A percentile compares a stretch with the other conserved stretches of the same genome.
phyloP scores from a whole-genome alignment of 1,140 invertebrate species.

The Muscidifurax raptorellus region DNA sequence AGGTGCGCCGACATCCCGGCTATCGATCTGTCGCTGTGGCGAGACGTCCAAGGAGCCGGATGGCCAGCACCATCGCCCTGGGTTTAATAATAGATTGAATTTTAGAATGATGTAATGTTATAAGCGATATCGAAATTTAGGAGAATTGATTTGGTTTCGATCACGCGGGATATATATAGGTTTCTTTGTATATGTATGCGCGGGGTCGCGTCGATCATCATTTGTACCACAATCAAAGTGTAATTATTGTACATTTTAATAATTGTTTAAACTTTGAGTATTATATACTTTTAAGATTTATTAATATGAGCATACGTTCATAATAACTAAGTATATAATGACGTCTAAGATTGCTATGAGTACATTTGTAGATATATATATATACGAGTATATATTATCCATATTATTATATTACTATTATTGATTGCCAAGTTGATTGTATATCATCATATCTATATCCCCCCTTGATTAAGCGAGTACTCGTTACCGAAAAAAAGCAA shows the following conservation, averaged over 20 bases:
- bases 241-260: slow-evolving; percentile 53
- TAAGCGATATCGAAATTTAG: slow-evolving; percentile 12
- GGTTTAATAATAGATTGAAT: not conserved
- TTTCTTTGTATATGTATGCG: not conserved
- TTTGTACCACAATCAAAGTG: slow-evolving; percentile 37
- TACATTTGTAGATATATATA: slow-evolving; percentile 40
- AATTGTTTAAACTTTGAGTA: slow-evolving; percentile 39
- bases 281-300: slow-evolving; percentile 18
- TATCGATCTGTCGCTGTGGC: slow-evolving; percentile 81
- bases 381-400: not conserved
- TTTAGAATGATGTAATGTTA: not conserved
- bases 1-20: slow-evolving; percentile 81
- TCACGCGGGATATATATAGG: not conserved
- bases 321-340: slow-evolving; percentile 11
- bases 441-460: not conserved
- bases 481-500: not conserved
- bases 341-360: slow-evolving; percentile 6
- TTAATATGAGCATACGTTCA: slow-evolving; percentile 5
- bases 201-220: not conserved
- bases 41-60: slow-evolving; percentile 64
- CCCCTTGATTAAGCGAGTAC: not conserved
- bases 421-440: not conserved
- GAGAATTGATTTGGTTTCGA: not conserved
- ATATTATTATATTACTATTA: slow-evolving; percentile 7
- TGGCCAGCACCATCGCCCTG: not conserved